A percentile compares a stretch with the other conserved stretches of the same genome.
These are phyloP conservation scores for Athalia rosae DNA, from an alignment of 2,888 invertebrate genomes.

Conservation along the genomic window DNA sequence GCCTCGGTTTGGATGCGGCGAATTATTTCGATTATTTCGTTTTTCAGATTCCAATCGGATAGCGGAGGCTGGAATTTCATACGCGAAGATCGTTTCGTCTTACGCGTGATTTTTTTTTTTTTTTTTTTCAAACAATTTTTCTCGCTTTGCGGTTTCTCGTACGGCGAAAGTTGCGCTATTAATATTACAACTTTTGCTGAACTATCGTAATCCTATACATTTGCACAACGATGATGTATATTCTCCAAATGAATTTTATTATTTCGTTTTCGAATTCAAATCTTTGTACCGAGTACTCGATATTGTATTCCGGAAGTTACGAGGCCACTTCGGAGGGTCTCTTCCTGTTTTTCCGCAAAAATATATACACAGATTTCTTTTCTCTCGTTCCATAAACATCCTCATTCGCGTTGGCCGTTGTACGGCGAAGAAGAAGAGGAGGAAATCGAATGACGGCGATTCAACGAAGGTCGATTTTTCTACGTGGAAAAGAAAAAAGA, in stretches of 20 bases:
- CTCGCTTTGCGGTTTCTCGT: background rate
- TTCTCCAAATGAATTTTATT: too few relatives aligned
- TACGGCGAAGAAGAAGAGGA: too few relatives aligned
- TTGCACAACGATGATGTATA: background rate
- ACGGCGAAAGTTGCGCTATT: background rate
- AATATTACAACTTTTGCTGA: background rate
- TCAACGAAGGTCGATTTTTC: too few relatives aligned
- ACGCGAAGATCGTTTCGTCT: conserved; percentile 1
- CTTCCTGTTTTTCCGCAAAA: too few relatives aligned
- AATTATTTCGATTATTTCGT: background rate
- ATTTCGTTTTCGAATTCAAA: background rate
- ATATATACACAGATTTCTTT: too few relatives aligned
- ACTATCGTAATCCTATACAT: too few relatives aligned
- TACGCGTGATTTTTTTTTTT: background rate
- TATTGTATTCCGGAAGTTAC: too few relatives aligned
- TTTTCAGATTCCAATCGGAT: background rate
- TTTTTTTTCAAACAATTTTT: background rate
- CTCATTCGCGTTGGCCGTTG: too few relatives aligned
- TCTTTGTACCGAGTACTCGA: background rate
- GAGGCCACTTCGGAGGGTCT: too few relatives aligned
- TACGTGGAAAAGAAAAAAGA: too few relatives aligned
- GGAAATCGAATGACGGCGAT: too few relatives aligned
- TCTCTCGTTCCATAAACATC: too few relatives aligned
- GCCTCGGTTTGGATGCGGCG: background rate
- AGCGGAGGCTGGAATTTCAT: background rate